phyloP scores from a whole-genome alignment of 2,113 vertebrate species.

The Embiotoca jacksoni region DNA sequence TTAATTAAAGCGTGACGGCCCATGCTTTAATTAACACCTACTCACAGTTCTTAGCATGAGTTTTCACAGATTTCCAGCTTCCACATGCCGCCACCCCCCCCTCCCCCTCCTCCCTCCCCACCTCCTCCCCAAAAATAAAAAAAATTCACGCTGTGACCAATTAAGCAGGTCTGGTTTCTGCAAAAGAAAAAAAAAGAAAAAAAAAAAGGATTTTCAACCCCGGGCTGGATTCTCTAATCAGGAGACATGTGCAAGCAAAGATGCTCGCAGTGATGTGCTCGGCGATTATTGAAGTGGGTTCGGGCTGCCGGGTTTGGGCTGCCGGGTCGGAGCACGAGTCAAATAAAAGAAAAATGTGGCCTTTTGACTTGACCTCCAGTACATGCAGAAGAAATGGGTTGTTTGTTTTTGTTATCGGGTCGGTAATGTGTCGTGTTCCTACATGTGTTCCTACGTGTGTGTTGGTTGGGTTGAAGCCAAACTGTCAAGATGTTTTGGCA shows the following conservation, averaged over 20 bases:
- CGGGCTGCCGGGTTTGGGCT: not conserved
- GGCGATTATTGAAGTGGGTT: constrained; percentile 21
- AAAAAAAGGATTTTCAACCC: constrained; percentile 44
- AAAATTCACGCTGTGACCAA: constrained; percentile 61
- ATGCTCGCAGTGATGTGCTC: constrained; percentile 31
- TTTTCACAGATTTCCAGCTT: constrained; percentile 56
- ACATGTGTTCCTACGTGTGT: no score
- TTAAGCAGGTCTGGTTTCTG: constrained; percentile 55
- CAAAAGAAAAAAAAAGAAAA: constrained; percentile 29
- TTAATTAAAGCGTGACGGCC: constrained; percentile 58
- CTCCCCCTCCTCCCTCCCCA: no score
- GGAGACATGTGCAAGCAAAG: constrained; percentile 36
- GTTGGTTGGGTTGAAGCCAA: no score
- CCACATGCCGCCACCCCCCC: not conserved
- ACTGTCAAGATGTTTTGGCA: no score
- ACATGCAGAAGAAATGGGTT: not conserved
- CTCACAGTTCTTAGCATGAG: constrained; percentile 63
- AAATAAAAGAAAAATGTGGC: constrained; percentile 4
- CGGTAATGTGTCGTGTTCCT: no score
- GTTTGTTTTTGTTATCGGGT: constrained; percentile 1
- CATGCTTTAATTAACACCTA: constrained; percentile 70
- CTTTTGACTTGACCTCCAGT: not conserved
- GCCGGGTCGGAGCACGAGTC: not conserved
- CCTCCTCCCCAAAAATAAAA: not conserved
- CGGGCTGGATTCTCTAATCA: constrained; percentile 53